Percentiles rank a stretch among this genome's conserved stretches.
Conservation (phyloP, 2,113 vertebrate genomes). For the Tragelaphus scriptus region DNA sequence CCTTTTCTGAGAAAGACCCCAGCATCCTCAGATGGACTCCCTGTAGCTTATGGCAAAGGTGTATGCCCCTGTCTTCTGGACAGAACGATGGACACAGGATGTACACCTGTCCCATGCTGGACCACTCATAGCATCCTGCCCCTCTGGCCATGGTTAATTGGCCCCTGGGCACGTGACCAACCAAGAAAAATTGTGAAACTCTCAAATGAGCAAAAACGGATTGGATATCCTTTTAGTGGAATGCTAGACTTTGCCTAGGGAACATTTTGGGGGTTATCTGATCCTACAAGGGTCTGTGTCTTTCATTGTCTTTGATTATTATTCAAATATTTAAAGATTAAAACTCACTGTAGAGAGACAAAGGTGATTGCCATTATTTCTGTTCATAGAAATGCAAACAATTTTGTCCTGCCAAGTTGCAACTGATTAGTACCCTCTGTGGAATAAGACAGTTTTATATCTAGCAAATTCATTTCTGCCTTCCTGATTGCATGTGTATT, state of each 20-base stretch:
- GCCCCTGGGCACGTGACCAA: background rate
- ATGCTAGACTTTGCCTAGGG: background rate
- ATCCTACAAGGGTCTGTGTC: background rate
- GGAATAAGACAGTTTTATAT: background rate
- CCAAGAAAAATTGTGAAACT: background rate
- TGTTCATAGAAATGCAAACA: background rate
- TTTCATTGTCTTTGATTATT: background rate
- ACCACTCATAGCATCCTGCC: background rate
- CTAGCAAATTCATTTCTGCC: background rate
- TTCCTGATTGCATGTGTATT: background rate
- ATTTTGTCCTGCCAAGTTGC: background rate
- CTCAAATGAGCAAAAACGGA: background rate
- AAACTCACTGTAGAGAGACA: background rate
- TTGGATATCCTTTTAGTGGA: background rate
- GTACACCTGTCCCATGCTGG: background rate
- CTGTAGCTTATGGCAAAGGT: background rate
- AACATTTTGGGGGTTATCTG: background rate
- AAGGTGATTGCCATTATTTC: background rate
- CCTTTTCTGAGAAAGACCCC: background rate
- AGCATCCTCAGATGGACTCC: background rate
- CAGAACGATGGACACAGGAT: background rate
- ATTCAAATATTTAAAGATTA: background rate
- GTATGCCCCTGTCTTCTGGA: background rate
- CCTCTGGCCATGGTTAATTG: background rate
- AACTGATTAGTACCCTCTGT: background rate